Conservation (phyloP, 2,888 invertebrate species). For the Ceraclea dissimilis region DNA sequence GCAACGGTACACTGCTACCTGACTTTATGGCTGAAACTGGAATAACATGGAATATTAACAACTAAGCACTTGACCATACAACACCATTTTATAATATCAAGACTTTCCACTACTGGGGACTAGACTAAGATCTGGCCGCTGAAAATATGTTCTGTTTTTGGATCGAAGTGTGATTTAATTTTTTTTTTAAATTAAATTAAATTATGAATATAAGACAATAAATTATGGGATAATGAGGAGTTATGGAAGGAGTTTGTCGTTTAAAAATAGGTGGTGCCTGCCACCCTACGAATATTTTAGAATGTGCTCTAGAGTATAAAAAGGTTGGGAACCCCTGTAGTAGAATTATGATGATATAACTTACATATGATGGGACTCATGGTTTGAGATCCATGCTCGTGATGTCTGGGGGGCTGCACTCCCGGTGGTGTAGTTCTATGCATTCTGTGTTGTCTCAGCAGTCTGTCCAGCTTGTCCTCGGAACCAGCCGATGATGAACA, state of each 20-base stretch:
- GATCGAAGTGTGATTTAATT: too few species aligned
- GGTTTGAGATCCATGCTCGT: slow-evolving; percentile 31
- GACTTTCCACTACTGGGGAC: background rate
- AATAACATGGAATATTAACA: too few species aligned
- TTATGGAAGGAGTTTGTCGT: too few species aligned
- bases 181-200: too few species aligned
- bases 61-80: background rate
- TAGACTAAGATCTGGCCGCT: too few species aligned
- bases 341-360: slow-evolving; percentile 28
- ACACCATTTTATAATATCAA: background rate
- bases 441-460: slow-evolving; percentile 41
- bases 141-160: too few species aligned
- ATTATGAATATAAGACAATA: too few species aligned
- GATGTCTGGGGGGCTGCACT: slow-evolving; percentile 35
- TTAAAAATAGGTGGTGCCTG: too few species aligned
- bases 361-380: slow-evolving; percentile 47
- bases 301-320: too few species aligned
- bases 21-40: slow-evolving; percentile 20
- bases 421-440: slow-evolving; percentile 34
- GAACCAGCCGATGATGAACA: slow-evolving; percentile 38
- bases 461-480: slow-evolving; percentile 52
- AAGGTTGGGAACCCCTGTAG: too few species aligned
- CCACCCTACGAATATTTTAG: too few species aligned
- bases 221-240: too few species aligned
- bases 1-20: slow-evolving; percentile 36